A percentile compares a stretch with the other conserved stretches of the same genome.
These are phyloP conservation scores for Erannis defoliaria DNA, from an alignment of 2,888 invertebrate species.

Conservation along the genomic window DNA sequence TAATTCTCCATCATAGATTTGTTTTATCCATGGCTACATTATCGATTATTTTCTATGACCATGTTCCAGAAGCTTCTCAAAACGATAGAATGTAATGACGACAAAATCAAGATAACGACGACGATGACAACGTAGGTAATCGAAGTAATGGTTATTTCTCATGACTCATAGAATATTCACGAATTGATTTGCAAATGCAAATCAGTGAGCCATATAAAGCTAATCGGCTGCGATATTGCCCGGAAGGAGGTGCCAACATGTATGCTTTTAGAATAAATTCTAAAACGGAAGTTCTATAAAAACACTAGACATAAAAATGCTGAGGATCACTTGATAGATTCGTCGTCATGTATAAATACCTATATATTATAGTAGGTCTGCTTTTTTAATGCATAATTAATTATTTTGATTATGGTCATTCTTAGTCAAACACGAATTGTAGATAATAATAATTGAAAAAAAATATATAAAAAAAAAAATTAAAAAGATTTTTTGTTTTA, in stretches of 20 bases:
- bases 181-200: slow-evolving; percentile 53
- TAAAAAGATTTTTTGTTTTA: neutral
- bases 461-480: too few species aligned
- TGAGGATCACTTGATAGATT: neutral
- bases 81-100: neutral
- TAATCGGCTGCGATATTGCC: slow-evolving; percentile 53
- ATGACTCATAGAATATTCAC: slow-evolving; percentile 45
- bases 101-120: neutral
- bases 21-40: too few species aligned
- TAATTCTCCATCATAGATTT: neutral
- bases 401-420: too few species aligned
- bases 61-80: neutral
- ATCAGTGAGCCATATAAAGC: slow-evolving; percentile 49
- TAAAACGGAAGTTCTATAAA: slow-evolving; percentile 7
- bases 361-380: too few species aligned
- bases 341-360: neutral
- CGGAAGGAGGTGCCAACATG: slow-evolving; percentile 50
- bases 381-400: too few species aligned
- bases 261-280: slow-evolving; percentile 37
- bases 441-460: too few species aligned
- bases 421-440: too few species aligned
- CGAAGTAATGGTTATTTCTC: too few species aligned
- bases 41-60: too few species aligned
- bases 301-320: neutral
- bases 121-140: too few species aligned